Evolutionary conservation across 2,113 vertebrate genomes (phyloP).

Genomic region (Festucalex cinctus): DNA sequence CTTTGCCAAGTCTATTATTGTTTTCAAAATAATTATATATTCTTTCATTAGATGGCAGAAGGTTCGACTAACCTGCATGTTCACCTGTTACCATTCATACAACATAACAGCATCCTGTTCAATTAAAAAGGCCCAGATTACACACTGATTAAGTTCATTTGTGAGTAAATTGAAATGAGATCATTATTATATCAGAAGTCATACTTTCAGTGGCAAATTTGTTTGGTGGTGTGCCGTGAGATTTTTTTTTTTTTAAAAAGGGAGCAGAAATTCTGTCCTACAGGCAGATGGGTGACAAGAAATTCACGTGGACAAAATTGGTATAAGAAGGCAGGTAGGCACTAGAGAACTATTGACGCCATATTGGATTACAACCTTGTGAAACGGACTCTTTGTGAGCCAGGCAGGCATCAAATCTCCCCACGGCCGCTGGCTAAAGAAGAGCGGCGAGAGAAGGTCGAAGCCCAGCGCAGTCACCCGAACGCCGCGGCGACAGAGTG

Average conservation of each 20-base stretch:
- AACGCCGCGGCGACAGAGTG: conserved; percentile 56
- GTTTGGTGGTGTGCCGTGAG: neutral
- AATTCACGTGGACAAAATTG: conserved; percentile 14
- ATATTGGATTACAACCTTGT: conserved; percentile 49
- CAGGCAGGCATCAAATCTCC: neutral
- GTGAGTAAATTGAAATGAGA: neutral
- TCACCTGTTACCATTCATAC: neutral
- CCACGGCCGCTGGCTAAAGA: neutral
- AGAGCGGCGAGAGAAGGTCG: conserved; percentile 26
- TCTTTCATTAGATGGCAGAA: neutral
- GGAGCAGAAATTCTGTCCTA: neutral
- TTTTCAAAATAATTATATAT: too few relatives aligned
- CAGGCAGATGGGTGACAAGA: neutral
- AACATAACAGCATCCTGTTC: neutral
- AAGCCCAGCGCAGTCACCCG: conserved; percentile 32
- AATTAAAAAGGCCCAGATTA: neutral
- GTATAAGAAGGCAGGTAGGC: conserved; percentile 27
- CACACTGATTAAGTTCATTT: neutral
- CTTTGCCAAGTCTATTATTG: too few relatives aligned
- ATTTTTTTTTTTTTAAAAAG: neutral
- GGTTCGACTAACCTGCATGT: neutral
- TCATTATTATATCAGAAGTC: neutral
- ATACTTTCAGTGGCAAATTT: neutral
- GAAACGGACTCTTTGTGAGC: neutral
- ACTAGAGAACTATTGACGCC: conserved; percentile 47